A percentile compares a stretch with the other conserved stretches of the same genome.
These are phyloP conservation scores for Xiphophorus couchianus DNA, from an alignment of 2,113 vertebrate species.

Conservation along the genomic window DNA sequence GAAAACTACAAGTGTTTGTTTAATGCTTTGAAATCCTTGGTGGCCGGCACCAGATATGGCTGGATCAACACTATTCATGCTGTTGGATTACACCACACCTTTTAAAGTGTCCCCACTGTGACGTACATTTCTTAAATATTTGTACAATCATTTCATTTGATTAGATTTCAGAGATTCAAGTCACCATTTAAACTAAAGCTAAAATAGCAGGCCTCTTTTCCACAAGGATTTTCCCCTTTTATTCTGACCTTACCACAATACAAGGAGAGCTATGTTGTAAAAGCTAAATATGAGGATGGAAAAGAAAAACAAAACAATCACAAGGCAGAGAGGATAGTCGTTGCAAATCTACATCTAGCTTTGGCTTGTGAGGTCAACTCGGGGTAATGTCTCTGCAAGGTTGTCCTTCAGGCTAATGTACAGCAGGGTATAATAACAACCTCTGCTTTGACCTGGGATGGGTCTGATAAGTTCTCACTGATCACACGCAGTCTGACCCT, in stretches of 20 bases:
- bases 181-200: conserved; percentile 5
- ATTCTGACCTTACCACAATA: conserved; percentile 21
- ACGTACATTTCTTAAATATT: conserved; percentile 10
- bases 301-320: conserved; percentile 12
- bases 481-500: conserved; percentile 37
- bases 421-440: background rate
- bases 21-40: conserved; percentile 43
- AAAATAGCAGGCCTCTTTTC: background rate
- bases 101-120: conserved; percentile 40
- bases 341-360: background rate
- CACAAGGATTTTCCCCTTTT: conserved; percentile 4
- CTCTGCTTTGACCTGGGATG: conserved; percentile 1
- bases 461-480: conserved; percentile 19
- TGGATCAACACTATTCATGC: conserved; percentile 1
- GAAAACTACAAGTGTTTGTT: background rate
- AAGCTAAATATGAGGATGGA: conserved; percentile 4
- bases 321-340: background rate
- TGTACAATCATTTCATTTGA: conserved; percentile 27
- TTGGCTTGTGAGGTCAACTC: conserved; percentile 16
- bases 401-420: conserved; percentile 2
- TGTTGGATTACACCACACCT: background rate
- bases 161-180: conserved; percentile 32
- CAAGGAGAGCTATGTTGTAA: conserved; percentile 16
- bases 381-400: background rate
- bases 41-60: conserved; percentile 74